Evolutionary conservation across 2,113 vertebrate genomes (phyloP).

Genomic region (Coreoperca whiteheadi): DNA sequence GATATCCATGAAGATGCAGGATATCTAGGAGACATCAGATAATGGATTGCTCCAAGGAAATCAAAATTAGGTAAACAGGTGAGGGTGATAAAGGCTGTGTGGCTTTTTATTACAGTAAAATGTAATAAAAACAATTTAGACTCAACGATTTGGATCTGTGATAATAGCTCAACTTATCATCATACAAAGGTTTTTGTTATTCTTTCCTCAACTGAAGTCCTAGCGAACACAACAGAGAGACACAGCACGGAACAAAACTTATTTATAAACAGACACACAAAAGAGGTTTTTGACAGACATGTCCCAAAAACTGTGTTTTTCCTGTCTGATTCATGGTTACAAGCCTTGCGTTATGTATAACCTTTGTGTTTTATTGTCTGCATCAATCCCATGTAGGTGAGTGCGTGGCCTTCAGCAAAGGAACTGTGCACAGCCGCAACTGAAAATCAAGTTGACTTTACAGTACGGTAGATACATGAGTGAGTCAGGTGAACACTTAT

Average conservation of each 20-base stretch:
- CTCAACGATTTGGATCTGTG: not conserved
- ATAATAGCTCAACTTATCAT: not conserved
- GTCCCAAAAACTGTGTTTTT: not conserved
- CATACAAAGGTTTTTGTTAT: not conserved
- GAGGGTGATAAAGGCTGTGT: not conserved
- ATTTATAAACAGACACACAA: not conserved
- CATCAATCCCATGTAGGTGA: not conserved
- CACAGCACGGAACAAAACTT: not conserved
- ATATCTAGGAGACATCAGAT: constrained; percentile 7
- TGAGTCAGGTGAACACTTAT: not conserved
- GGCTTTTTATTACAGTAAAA: constrained; percentile 18
- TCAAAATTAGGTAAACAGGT: not conserved
- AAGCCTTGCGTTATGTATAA: not conserved
- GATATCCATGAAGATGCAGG: not conserved
- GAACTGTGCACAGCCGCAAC: not conserved
- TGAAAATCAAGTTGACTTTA: not conserved
- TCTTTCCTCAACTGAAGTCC: constrained; percentile 1
- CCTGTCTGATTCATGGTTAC: not conserved
- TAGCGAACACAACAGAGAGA: not conserved
- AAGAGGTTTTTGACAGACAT: not conserved
- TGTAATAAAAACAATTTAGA: too few species aligned
- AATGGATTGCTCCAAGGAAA: not conserved
- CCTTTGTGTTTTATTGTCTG: not conserved
- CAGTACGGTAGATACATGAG: not conserved
- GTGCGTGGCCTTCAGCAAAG: not conserved